Conservation (phyloP, 1,140 invertebrate species). For the Triops cancriformis region DNA sequence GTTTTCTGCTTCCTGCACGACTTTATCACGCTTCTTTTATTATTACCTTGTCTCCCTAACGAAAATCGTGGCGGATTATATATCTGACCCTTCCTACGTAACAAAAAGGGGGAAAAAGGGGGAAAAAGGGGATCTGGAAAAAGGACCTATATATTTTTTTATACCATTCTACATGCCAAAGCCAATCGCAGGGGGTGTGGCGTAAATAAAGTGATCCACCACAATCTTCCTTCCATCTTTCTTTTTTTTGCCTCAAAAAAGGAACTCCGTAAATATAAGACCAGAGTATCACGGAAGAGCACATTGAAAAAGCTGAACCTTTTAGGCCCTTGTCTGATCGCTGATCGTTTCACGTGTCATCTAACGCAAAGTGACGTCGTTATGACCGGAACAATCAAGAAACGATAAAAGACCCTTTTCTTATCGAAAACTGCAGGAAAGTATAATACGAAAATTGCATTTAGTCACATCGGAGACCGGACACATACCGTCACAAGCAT, state of each 20-base stretch:
- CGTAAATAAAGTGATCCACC: constrained; percentile 10
- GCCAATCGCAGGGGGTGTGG: constrained; percentile 2
- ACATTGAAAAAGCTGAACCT: not conserved
- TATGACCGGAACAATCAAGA: not conserved
- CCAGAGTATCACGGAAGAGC: not conserved
- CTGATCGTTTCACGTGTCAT: not conserved
- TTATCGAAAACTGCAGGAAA: too few species aligned
- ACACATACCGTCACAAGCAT: not conserved
- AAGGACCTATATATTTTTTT: not conserved
- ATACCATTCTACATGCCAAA: not conserved
- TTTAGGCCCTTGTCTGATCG: not conserved
- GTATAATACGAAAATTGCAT: too few species aligned
- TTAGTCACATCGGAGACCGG: too few species aligned
- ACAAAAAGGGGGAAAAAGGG: not conserved
- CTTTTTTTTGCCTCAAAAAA: not conserved
- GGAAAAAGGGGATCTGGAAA: not conserved
- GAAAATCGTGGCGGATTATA: constrained; percentile 5
- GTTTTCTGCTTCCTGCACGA: not conserved
- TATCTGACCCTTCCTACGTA: constrained; percentile 5
- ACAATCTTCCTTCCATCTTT: not conserved
- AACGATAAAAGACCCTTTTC: too few species aligned
- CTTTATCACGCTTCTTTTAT: constrained; percentile 11
- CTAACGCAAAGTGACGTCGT: not conserved
- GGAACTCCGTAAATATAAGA: not conserved
- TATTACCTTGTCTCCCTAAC: not conserved